phyloP scores from a whole-genome alignment of 2,113 vertebrate species.

The Spermophilus dauricus region DNA sequence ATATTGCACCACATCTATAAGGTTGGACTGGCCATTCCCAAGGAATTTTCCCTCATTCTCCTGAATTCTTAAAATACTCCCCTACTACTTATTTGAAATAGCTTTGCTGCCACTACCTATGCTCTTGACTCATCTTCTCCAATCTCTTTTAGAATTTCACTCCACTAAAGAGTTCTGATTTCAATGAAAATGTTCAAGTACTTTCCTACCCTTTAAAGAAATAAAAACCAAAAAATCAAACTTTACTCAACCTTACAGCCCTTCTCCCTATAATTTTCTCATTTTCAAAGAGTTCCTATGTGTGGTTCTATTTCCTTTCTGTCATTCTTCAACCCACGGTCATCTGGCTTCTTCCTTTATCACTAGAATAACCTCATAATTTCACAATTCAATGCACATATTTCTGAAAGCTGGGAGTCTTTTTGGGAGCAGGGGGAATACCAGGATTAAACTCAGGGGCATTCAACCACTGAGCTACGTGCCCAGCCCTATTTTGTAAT shows the following conservation, averaged over 20 bases:
- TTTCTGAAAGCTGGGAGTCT: background rate
- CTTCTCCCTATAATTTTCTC: background rate
- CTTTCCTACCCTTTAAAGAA: background rate
- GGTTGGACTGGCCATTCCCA: background rate
- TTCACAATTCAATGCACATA: background rate
- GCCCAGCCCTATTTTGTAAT: no score
- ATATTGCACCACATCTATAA: background rate
- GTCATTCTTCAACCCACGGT: background rate
- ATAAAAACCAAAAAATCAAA: background rate
- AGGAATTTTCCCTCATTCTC: background rate
- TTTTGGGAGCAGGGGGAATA: background rate
- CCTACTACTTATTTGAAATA: background rate
- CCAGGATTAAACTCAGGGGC: no score
- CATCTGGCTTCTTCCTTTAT: background rate
- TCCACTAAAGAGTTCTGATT: background rate
- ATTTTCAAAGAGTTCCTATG: background rate
- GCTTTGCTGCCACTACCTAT: background rate
- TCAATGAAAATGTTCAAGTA: background rate
- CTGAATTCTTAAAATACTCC: background rate
- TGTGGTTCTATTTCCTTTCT: background rate
- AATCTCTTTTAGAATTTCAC: conserved; percentile 12
- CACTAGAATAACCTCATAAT: background rate
- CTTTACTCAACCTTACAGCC: background rate
- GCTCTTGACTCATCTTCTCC: background rate
- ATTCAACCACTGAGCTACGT: no score